Evolutionary conservation across 1,140 invertebrate genomes (phyloP), one percentile per base, ranked within the genome.

Genomic region (Meloidogyne floridensis): DNA sequence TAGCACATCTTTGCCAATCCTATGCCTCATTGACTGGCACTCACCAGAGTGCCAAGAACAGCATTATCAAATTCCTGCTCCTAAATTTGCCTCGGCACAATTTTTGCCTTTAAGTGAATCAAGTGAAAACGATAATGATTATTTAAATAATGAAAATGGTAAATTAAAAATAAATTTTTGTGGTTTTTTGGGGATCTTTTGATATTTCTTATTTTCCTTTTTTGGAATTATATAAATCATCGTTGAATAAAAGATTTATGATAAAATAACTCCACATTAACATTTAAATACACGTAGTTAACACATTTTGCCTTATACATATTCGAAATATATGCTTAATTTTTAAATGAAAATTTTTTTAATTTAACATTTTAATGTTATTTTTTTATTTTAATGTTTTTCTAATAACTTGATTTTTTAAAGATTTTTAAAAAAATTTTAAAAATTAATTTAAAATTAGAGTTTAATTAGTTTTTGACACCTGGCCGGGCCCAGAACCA

Each of bases 1-100:
- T n/a, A 47, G 43, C n/a, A 47, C 72, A n/a, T 65, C 59, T 43
- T 70, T 81, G 80, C 77, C 81, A 7, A 82, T 82, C 54, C 72
- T 82, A n/a, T 82, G 81, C 54, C 73, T 82, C 47, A 81, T 82
- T 18, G 81, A 82, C 7, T 82, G 81, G 81, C 69, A 78, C 53
- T 71, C 81, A 15, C 76, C 72, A 18, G 75, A 80, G 72, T 82
- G 81, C n/a, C 81, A 56, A 20, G 81, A 82, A 15, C 77, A 82
- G 51, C 43, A 71, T 73, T 79, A 82, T 43, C 56, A 82, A 69
- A 43, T 82, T 47, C 81, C 81, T 51, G 80, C 70, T 47, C 81
- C 81, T 13, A 79, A 81, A 13, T 82, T 82, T 82, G 71, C 56
- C n/a, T 18, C 59, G 7, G 32, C 77, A 80, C 47, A 82, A 82